These are phyloP conservation scores for Melikaiella ostensackeni DNA, from an alignment of 2,888 invertebrate genomes.

Conservation along the genomic window DNA sequence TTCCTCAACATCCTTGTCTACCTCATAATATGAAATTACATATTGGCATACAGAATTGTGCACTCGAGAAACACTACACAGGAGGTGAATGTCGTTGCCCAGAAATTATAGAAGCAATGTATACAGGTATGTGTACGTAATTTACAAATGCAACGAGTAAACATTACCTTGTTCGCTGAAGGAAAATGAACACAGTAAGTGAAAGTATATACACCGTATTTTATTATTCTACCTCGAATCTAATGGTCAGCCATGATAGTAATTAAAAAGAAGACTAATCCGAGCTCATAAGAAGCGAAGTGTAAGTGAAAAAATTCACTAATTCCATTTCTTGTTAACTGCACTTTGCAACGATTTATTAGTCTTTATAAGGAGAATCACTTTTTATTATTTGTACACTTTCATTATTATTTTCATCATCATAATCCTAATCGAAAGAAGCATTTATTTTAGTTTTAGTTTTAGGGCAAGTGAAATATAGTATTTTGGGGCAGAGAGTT, in stretches of 20 bases:
- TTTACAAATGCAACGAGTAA: slow-evolving; percentile 1
- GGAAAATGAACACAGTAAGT: slow-evolving; percentile 19
- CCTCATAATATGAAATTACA: slow-evolving; percentile 6
- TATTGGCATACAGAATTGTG: neutral
- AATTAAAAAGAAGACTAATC: slow-evolving; percentile 23
- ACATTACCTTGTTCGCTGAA: slow-evolving; percentile 24
- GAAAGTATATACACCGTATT: slow-evolving; percentile 28
- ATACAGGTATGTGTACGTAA: neutral
- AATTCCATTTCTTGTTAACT: slow-evolving; percentile 17
- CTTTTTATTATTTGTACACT: neutral
- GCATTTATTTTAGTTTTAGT: too few species aligned
- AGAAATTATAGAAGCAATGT: neutral
- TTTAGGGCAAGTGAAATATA: too few species aligned
- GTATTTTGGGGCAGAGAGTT: too few species aligned
- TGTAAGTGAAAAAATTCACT: neutral
- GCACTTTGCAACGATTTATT: slow-evolving; percentile 16
- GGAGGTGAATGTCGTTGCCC: slow-evolving; percentile 33
- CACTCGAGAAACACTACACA: slow-evolving; percentile 15
- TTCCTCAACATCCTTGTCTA: slow-evolving; percentile 9
- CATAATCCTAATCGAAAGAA: neutral
- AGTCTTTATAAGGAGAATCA: slow-evolving; percentile 14
- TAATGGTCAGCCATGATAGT: slow-evolving; percentile 27
- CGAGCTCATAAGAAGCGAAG: neutral
- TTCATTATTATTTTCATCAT: slow-evolving; percentile 19
- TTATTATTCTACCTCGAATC: slow-evolving; percentile 28